A percentile compares a stretch with the other conserved stretches of the same genome.
Evolutionary conservation across 2,888 invertebrate species (phyloP).

Genomic region (Tromatobia lineatoria): DNA sequence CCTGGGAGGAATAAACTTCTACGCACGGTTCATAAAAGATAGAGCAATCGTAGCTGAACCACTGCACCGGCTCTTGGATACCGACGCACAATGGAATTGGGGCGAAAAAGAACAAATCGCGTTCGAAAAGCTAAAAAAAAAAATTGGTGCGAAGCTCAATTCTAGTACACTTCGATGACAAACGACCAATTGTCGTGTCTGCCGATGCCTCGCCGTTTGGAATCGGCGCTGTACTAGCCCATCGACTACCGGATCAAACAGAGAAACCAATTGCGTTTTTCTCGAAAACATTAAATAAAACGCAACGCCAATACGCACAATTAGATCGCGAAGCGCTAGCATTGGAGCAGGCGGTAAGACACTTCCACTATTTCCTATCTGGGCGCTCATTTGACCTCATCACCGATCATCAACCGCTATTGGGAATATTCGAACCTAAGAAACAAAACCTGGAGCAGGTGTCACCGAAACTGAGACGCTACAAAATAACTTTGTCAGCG

Average conservation of each 20-base stretch:
- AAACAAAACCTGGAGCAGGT: constrained; percentile 20
- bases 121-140: constrained; percentile 40
- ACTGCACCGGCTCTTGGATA: constrained; percentile 40
- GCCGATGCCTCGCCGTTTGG: constrained; percentile 45
- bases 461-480: constrained; percentile 41
- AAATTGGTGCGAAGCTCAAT: constrained; percentile 33
- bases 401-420: constrained; percentile 49
- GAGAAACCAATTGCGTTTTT: constrained; percentile 37
- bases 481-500: constrained; percentile 42
- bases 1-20: constrained; percentile 50
- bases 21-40: constrained; percentile 43
- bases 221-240: constrained; percentile 42
- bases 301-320: constrained; percentile 50
- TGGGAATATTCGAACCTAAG: constrained; percentile 51
- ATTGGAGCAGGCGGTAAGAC: constrained; percentile 39
- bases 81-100: constrained; percentile 34
- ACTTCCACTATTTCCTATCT: constrained; percentile 51
- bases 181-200: constrained; percentile 39
- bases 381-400: constrained; percentile 49
- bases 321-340: constrained; percentile 47
- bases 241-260: constrained; percentile 11
- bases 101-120: constrained; percentile 44
- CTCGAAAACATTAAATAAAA: constrained; percentile 49
- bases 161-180: constrained; percentile 39
- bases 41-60: constrained; percentile 38